A percentile compares a stretch with the other conserved stretches of the same genome.
Evolutionary conservation across 2,113 vertebrate genomes (phyloP).

Genomic region (Pollachius pollachius): DNA sequence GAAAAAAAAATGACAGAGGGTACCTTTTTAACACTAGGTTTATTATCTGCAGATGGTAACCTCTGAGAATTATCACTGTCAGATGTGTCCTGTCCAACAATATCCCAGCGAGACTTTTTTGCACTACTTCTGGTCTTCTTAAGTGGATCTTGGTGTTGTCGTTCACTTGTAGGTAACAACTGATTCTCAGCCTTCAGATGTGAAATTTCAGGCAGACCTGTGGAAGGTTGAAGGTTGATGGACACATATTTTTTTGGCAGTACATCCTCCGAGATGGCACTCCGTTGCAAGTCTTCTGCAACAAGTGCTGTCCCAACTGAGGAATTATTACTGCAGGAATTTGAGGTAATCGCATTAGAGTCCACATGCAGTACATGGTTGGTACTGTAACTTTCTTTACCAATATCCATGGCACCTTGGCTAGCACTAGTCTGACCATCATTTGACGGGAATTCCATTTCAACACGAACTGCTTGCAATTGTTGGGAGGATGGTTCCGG

Average conservation of each 20-base stretch:
- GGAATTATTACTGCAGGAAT: slow-evolving; percentile 35
- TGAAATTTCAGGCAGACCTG: slow-evolving; percentile 20
- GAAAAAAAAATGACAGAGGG: slow-evolving; percentile 63
- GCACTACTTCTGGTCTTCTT: slow-evolving; percentile 44
- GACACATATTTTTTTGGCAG: slow-evolving; percentile 17
- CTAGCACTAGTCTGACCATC: slow-evolving; percentile 19
- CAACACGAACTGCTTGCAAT: slow-evolving; percentile 25
- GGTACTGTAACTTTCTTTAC: slow-evolving; percentile 37
- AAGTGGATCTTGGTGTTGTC: slow-evolving; percentile 32
- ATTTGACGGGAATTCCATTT: slow-evolving; percentile 22
- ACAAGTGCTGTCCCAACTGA: slow-evolving; percentile 35
- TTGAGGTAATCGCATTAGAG: slow-evolving; percentile 12
- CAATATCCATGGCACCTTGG: slow-evolving; percentile 33
- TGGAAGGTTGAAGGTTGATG: slow-evolving; percentile 12
- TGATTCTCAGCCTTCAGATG: slow-evolving; percentile 41
- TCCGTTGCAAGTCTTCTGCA: slow-evolving; percentile 44
- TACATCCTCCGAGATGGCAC: slow-evolving; percentile 50
- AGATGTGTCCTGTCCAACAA: slow-evolving; percentile 67
- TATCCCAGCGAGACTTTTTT: slow-evolving; percentile 78
- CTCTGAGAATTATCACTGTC: slow-evolving; percentile 55
- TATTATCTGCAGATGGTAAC: slow-evolving; percentile 45
- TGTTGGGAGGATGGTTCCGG: slow-evolving; percentile 25
- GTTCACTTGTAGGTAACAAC: slow-evolving; percentile 27
- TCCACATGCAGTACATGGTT: slow-evolving; percentile 31
- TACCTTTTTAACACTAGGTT: slow-evolving; percentile 51